These are phyloP conservation scores for Alosa sapidissima DNA, from an alignment of 2,797 vertebrate genomes.

Conservation along the genomic window DNA sequence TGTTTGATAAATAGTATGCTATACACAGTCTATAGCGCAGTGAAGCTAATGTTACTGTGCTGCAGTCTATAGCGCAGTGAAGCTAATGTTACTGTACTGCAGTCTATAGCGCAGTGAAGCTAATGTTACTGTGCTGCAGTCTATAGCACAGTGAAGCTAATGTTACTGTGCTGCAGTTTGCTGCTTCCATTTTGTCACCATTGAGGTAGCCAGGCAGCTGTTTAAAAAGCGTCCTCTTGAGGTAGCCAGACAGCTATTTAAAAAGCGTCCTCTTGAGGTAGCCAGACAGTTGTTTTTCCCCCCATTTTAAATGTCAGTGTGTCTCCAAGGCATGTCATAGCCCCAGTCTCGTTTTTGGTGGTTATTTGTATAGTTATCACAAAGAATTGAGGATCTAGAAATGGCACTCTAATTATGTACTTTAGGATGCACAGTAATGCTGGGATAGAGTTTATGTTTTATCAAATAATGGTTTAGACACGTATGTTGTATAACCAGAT, in stretches of 20 bases:
- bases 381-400: background rate
- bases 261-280: background rate
- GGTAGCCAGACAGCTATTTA: background rate
- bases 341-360: background rate
- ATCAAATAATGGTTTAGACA: background rate
- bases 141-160: no score
- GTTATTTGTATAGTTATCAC: background rate
- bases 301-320: conserved; percentile 16
- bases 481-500: no score
- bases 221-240: background rate
- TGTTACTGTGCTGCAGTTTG: background rate
- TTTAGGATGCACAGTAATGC: background rate
- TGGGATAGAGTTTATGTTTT: background rate
- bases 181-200: background rate
- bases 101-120: no score
- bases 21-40: background rate
- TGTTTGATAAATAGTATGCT: background rate
- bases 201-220: background rate
- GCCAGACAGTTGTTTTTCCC: background rate
- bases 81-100: no score
- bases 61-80: background rate
- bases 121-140: no score
- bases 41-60: background rate
- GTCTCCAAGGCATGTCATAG: background rate
- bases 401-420: background rate